Conservation (phyloP, 2,113 vertebrate genomes). For the Eclectus roratus region DNA sequence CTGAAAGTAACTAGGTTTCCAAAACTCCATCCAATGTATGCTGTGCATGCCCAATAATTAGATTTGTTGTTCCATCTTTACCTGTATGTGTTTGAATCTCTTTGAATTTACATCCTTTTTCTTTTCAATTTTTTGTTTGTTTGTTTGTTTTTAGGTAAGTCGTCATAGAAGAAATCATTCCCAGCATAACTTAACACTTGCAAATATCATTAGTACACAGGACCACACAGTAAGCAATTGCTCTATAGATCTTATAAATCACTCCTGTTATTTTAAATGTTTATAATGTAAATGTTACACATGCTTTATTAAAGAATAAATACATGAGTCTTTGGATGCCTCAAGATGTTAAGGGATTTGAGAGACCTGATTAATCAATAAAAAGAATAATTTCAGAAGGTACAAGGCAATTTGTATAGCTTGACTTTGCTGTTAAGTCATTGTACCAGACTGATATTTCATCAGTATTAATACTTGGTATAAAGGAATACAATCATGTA, state of each 20-base stretch:
- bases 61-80: not conserved
- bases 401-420: not conserved
- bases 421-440: not conserved
- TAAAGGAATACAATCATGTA: not conserved
- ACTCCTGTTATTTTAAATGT: not conserved
- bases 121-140: not conserved
- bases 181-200: constrained; percentile 77
- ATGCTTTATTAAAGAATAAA: not conserved
- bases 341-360: not conserved
- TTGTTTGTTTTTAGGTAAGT: constrained; percentile 72
- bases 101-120: not conserved
- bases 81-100: not conserved
- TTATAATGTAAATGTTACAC: not conserved
- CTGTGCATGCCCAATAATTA: not conserved
- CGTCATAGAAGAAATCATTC: constrained; percentile 92
- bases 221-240: constrained; percentile 73
- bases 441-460: not conserved
- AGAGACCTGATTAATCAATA: constrained; percentile 10
- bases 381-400: constrained; percentile 1
- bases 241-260: not conserved
- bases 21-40: not conserved
- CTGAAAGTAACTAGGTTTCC: not conserved
- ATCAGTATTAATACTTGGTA: not conserved
- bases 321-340: not conserved
- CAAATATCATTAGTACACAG: constrained; percentile 59